phyloP scores from a whole-genome alignment of 2,888 invertebrate species.

The Charanyca ferruginea region DNA sequence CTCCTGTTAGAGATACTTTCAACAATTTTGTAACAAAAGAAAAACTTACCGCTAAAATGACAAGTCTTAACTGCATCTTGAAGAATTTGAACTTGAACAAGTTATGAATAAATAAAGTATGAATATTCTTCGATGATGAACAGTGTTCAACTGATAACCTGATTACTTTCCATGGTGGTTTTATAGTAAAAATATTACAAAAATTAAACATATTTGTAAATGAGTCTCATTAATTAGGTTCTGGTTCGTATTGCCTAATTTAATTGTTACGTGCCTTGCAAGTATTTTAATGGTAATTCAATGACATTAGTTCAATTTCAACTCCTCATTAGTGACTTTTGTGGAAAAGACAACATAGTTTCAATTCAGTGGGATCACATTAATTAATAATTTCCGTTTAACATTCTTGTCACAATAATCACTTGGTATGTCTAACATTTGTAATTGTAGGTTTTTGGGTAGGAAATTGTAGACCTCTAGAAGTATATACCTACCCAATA shows the following conservation, averaged over 20 bases:
- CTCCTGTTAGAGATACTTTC: too few species aligned
- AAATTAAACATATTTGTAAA: slow-evolving; percentile 40
- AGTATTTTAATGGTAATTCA: slow-evolving; percentile 31
- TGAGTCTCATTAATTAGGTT: slow-evolving; percentile 27
- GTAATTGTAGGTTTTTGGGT: background rate
- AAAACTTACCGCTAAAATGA: slow-evolving; percentile 75
- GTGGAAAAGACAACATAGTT: too few species aligned
- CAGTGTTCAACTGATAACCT: slow-evolving; percentile 23
- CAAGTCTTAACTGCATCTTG: slow-evolving; percentile 69
- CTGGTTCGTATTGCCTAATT: slow-evolving; percentile 20
- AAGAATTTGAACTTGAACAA: background rate
- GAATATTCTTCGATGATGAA: slow-evolving; percentile 21
- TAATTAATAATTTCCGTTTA: background rate
- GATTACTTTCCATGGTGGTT: slow-evolving; percentile 11
- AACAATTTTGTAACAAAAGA: background rate
- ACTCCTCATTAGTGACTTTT: background rate
- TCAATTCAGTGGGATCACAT: background rate
- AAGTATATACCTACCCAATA: too few species aligned
- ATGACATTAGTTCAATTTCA: slow-evolving; percentile 11
- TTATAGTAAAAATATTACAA: slow-evolving; percentile 48
- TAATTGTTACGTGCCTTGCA: slow-evolving; percentile 2
- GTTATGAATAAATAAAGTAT: background rate
- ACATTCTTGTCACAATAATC: slow-evolving; percentile 9
- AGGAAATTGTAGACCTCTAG: background rate
- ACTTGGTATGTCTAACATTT: background rate